Evolutionary conservation across 1,140 invertebrate species (phyloP).

Genomic region (Chironomus striatipennis): DNA sequence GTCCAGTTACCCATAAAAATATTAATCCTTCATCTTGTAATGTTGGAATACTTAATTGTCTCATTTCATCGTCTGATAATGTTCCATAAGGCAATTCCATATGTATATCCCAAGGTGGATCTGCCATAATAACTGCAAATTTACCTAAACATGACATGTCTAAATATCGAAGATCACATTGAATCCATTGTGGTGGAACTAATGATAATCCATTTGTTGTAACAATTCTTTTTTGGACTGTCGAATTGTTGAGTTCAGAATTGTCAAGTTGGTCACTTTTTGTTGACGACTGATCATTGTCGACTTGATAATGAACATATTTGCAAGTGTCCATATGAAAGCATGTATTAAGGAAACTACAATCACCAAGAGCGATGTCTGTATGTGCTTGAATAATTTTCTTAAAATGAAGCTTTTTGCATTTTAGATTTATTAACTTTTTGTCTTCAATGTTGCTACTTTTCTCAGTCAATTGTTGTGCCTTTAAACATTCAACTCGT

Average conservation of each 20-base stretch:
- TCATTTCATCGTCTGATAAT: constrained; percentile 98
- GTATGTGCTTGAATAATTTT: constrained; percentile 97
- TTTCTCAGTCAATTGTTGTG: constrained; percentile 44
- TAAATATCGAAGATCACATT: constrained; percentile 89
- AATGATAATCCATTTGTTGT: constrained; percentile 55
- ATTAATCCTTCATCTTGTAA: constrained; percentile 93
- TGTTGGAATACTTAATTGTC: constrained; percentile 78
- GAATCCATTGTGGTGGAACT: constrained; percentile 91
- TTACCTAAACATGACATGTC: constrained; percentile 94
- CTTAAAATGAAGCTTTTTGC: constrained; percentile 90
- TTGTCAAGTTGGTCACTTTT: not conserved
- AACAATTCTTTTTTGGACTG: constrained; percentile 34
- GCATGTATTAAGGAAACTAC: constrained; percentile 96
- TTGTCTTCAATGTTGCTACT: constrained; percentile 33
- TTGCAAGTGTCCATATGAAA: constrained; percentile 99
- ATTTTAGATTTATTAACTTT: constrained; percentile 40
- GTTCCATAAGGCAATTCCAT: constrained; percentile 93
- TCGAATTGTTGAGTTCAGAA: constrained; percentile 28
- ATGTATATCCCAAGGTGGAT: constrained; percentile 72
- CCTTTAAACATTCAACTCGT: constrained; percentile 74
- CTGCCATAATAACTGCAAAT: constrained; percentile 90
- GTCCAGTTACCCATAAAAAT: constrained; percentile 96
- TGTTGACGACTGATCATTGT: constrained; percentile 42
- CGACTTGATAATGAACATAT: constrained; percentile 92
- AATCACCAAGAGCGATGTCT: constrained; percentile 91